Conservation (phyloP, 2,888 invertebrate genomes). For the Erebia ligea region DNA sequence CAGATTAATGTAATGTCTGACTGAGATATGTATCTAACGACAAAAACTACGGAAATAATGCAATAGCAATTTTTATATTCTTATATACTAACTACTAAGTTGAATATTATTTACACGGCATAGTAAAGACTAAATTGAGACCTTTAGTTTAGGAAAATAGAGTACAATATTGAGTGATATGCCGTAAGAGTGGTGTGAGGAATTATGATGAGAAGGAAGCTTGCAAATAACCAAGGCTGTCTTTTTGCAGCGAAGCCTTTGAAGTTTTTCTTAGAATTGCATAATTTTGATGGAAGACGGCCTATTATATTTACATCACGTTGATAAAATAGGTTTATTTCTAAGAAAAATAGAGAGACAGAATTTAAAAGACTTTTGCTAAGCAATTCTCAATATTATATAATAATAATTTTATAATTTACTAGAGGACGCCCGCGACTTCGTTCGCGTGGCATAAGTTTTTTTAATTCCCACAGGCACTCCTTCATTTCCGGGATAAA, state of each 20-base stretch:
- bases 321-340: too few species aligned
- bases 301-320: background rate
- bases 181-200: constrained; percentile 13
- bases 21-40: background rate
- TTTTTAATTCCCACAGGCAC: too few species aligned
- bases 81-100: background rate
- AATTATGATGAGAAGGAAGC: constrained; percentile 33
- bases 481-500: too few species aligned
- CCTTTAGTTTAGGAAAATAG: background rate
- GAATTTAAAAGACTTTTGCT: too few species aligned
- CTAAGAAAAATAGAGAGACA: too few species aligned
- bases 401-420: too few species aligned
- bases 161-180: background rate
- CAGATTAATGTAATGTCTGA: too few species aligned
- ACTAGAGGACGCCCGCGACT: too few species aligned
- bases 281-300: constrained; percentile 1
- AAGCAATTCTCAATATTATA: too few species aligned
- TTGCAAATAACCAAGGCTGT: constrained; percentile 31
- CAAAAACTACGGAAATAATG: constrained; percentile 12
- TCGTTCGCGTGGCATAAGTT: too few species aligned
- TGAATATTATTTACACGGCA: background rate
- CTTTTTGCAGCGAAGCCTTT: constrained; percentile 33
- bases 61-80: constrained; percentile 9
- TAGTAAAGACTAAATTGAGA: background rate
- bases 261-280: constrained; percentile 27